Base-by-base conservation (phyloP, 2,113 vertebrate genomes). In the Azemiops feae region DNA sequence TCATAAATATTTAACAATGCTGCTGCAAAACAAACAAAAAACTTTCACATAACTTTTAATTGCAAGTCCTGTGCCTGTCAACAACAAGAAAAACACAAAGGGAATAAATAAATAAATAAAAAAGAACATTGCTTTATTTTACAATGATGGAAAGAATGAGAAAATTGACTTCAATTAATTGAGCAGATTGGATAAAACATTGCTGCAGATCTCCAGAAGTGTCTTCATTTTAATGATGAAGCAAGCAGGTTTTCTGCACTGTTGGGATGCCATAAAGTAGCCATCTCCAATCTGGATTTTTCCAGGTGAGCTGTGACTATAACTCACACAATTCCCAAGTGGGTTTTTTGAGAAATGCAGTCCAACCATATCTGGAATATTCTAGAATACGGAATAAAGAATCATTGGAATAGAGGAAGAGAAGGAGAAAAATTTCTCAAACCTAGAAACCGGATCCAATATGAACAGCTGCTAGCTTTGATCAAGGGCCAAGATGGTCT, bases 1-100 rank as follows among this genome's bases (percentile, higher is more conserved):
- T 97, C 95, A 98, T 98, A 97, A 98, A 98, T 98, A 98, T 98
- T 98, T 98, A 97, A 98, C 92, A 95, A 94, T 95, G 93, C 69
- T 94, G 94, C 96, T 96, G 94, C 94, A 98, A 98, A 98, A 97
- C 97, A 98, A 98, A 98, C 97, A 97, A 96, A 97, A 98, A 98
- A 93, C 97, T 98, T 97, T 95, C 95, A 96, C 94, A 97, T 97
- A 97, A 98, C 96, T 98, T 98, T 97, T 97, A 98, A 98, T 97
- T 98, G 97, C 95, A 97, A 97, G 91, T 96, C 94, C 54, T 90
- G 91, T 92, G 94, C 94, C 25, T 89, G 96, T n/a, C 58, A 96
- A 94, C 89, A 93, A 45, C 10, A 94, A 92, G 50, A 55, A 95
- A 50, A 0, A 57, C 4, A 16, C 89, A 91, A 92, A 89, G 91